phyloP scores from a whole-genome alignment of 2,888 invertebrate species.

The Erebia epiphron region DNA sequence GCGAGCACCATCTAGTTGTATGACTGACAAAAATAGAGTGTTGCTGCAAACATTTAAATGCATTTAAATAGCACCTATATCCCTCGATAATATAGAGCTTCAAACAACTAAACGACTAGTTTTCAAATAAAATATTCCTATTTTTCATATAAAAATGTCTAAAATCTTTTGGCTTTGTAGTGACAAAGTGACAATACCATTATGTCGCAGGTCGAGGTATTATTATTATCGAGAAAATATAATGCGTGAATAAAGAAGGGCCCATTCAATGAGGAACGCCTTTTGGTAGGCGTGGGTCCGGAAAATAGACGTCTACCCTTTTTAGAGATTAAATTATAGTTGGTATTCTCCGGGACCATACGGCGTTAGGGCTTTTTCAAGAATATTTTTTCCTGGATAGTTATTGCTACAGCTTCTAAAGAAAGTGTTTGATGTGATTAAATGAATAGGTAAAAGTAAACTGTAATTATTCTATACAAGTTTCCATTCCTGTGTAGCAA shows the following conservation, averaged over 20 bases:
- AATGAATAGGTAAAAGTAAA: background rate
- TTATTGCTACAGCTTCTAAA: conserved; percentile 22
- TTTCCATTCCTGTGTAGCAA: too few relatives aligned
- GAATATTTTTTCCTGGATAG: conserved; percentile 33
- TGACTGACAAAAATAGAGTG: too few relatives aligned
- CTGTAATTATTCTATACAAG: too few relatives aligned
- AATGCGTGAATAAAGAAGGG: conserved; percentile 65
- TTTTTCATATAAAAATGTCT: conserved; percentile 22
- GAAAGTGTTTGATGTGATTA: background rate
- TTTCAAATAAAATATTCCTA: conserved; percentile 1
- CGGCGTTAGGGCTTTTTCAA: conserved; percentile 33
- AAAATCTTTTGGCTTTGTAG: conserved; percentile 36
- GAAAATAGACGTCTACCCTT: conserved; percentile 72
- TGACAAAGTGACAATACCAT: conserved; percentile 54
- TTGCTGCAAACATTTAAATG: too few relatives aligned
- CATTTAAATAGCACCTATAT: too few relatives aligned
- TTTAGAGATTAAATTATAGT: conserved; percentile 72
- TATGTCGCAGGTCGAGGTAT: conserved; percentile 44
- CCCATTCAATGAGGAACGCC: conserved; percentile 66
- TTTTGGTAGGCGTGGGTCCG: conserved; percentile 60
- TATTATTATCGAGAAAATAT: conserved; percentile 67
- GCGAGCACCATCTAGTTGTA: too few relatives aligned
- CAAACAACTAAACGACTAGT: too few relatives aligned
- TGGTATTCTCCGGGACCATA: conserved; percentile 64
- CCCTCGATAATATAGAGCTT: background rate